Evolutionary conservation across 2,113 vertebrate species (phyloP).

Genomic region (Porphyrio hochstetteri): DNA sequence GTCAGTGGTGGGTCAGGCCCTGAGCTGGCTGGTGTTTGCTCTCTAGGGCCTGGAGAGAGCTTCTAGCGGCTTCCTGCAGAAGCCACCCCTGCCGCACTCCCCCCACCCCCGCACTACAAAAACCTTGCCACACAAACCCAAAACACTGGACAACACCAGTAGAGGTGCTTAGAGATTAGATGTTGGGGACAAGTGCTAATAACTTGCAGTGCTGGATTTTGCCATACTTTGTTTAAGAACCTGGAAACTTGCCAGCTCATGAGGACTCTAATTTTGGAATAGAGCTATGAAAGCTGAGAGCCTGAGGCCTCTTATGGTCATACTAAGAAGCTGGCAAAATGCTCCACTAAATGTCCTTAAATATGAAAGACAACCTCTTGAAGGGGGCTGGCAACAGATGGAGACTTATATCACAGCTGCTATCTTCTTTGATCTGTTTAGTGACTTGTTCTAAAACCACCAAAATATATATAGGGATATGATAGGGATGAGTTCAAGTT

Average conservation of each 20-base stretch:
- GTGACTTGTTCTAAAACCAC: neutral
- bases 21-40: too few relatives aligned
- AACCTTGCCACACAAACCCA: too few relatives aligned
- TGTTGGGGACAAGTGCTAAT: neutral
- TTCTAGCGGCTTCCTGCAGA: too few relatives aligned
- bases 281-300: slow-evolving; percentile 27
- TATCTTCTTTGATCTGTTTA: neutral
- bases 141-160: neutral
- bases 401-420: neutral
- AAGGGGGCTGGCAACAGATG: neutral
- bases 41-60: too few relatives aligned
- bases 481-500: neutral
- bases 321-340: slow-evolving; percentile 19
- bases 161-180: neutral
- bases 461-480: neutral
- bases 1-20: too few relatives aligned
- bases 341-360: neutral
- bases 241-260: neutral
- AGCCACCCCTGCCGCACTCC: too few relatives aligned
- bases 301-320: slow-evolving; percentile 33
- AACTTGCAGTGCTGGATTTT: neutral
- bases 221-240: neutral
- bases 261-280: slow-evolving; percentile 37
- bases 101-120: too few relatives aligned
- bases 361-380: neutral